Base-by-base conservation (phyloP, 2,797 vertebrate species). In the Spea hammondii region DNA sequence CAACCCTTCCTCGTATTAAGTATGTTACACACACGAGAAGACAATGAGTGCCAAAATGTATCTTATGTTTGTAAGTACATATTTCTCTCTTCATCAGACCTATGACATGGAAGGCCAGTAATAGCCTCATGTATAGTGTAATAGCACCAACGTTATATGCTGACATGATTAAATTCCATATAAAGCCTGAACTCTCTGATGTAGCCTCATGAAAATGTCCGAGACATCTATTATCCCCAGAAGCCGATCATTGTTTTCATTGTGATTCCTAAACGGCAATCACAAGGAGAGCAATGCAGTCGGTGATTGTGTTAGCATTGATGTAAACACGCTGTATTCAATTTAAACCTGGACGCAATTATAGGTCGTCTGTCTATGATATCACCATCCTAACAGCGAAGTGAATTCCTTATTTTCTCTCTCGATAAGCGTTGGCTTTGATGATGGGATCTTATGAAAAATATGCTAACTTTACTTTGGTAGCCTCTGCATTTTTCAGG, bases 241-340 rank as follows among this genome's bases (percentile, higher is more conserved):
- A 50, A 44, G 50, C 55, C 13, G 14, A 70, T 54, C 53, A 54
- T 51, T 70, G 48, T 49, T 70, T 45, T 70, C 8, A 8, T 55
- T 70, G 32, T 70, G 50, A 70, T 70, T 70, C 11, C 53, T 70
- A n/a, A 54, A 32, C 59, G 14, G 59, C 59, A 62, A 14, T 62
- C 59, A 32, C 69, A 55, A 70, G 69, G 69, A 44, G 50, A 45
- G 51, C 53, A 70, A 70, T 54, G 17, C 53, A 55, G 55, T 70
- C 55, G 44, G 53, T 70, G 51, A 70, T 55, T 53, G 50, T 70
- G n/a, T 70, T 51, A 53, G 49, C 17, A 13, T 3, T 17, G 50
- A 70, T 70, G 48, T 32, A 70, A n/a, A n/a, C 49, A 32, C 32
- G 48, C 4, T 10, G 49, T 49, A 70, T 17, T 70, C 46, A 49